Evolutionary conservation across 2,888 invertebrate genomes (phyloP).

Genomic region (Sisyra terminalis): DNA sequence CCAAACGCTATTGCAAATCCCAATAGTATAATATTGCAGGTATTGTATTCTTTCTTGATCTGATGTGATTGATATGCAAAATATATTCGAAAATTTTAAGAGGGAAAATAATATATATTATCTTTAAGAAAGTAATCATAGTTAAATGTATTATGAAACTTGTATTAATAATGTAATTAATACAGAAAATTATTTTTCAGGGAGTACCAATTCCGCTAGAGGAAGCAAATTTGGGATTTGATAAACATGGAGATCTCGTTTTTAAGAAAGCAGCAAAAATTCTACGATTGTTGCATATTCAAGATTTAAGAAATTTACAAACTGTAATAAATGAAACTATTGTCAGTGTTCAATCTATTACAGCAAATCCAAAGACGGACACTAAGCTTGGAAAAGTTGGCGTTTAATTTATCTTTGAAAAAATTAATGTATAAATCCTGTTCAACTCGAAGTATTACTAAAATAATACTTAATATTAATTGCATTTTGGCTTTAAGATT

Average conservation of each 20-base stretch:
- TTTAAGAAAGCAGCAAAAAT: constrained; percentile 60
- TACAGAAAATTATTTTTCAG: constrained; percentile 24
- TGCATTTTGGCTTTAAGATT: too few relatives aligned
- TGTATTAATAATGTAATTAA: too few relatives aligned
- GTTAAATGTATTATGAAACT: too few relatives aligned
- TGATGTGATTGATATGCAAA: constrained; percentile 4
- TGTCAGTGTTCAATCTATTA: constrained; percentile 79
- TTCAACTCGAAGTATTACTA: too few relatives aligned
- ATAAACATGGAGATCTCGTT: constrained; percentile 39
- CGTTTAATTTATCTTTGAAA: constrained; percentile 30
- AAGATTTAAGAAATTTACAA: constrained; percentile 73
- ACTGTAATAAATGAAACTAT: constrained; percentile 89
- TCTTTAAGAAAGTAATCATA: too few relatives aligned
- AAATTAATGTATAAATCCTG: too few relatives aligned
- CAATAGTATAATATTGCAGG: constrained; percentile 29
- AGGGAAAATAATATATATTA: too few relatives aligned
- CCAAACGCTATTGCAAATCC: constrained; percentile 38
- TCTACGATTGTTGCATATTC: constrained; percentile 63
- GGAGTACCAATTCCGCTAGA: constrained; percentile 55
- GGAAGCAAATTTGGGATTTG: constrained; percentile 47
- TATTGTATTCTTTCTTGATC: constrained; percentile 11
- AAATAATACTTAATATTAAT: too few relatives aligned
- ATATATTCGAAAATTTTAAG: too few relatives aligned
- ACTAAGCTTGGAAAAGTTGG: constrained; percentile 89
- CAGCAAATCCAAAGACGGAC: constrained; percentile 94